Evolutionary conservation across 1,140 invertebrate species (phyloP).

Genomic region (Hermetia illucens): DNA sequence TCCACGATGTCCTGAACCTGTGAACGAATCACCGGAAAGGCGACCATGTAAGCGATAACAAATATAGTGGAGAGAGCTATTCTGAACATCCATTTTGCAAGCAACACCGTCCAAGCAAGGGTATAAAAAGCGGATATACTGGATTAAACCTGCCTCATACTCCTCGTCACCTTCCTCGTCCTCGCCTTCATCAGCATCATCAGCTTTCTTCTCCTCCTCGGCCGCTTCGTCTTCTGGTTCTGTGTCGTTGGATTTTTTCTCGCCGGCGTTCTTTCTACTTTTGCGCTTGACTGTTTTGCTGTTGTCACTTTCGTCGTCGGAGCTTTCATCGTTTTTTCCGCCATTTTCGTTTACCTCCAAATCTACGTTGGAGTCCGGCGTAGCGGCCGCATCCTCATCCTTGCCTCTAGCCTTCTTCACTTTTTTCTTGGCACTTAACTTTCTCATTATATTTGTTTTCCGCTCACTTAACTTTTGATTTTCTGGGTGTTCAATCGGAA

Average conservation of each 20-base stretch:
- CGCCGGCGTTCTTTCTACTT: neutral
- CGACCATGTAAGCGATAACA: neutral
- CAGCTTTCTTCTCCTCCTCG: constrained; percentile 1
- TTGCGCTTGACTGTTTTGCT: neutral
- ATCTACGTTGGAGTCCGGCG: too few relatives aligned
- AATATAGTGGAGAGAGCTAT: too few relatives aligned
- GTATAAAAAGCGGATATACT: neutral
- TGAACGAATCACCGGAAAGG: constrained; percentile 3
- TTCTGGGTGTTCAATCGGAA: too few relatives aligned
- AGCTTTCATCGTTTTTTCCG: constrained; percentile 6
- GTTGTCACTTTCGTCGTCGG: constrained; percentile 1
- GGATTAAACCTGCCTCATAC: too few relatives aligned
- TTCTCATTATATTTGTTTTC: constrained; percentile 7
- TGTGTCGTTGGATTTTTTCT: too few relatives aligned
- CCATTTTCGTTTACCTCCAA: constrained; percentile 1
- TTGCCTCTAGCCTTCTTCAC: constrained; percentile 3
- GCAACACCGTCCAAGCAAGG: neutral
- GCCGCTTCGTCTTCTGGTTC: constrained; percentile 1
- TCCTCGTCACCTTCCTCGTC: constrained; percentile 20
- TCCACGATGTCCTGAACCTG: constrained; percentile 57
- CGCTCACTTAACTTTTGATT: too few relatives aligned
- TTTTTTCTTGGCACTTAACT: constrained; percentile 2
- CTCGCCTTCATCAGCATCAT: constrained; percentile 5
- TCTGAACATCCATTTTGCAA: neutral
- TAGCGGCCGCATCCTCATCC: constrained; percentile 4